These are phyloP conservation scores for Crypturellus undulatus DNA, from an alignment of 2,113 vertebrate species.

Conservation along the genomic window DNA sequence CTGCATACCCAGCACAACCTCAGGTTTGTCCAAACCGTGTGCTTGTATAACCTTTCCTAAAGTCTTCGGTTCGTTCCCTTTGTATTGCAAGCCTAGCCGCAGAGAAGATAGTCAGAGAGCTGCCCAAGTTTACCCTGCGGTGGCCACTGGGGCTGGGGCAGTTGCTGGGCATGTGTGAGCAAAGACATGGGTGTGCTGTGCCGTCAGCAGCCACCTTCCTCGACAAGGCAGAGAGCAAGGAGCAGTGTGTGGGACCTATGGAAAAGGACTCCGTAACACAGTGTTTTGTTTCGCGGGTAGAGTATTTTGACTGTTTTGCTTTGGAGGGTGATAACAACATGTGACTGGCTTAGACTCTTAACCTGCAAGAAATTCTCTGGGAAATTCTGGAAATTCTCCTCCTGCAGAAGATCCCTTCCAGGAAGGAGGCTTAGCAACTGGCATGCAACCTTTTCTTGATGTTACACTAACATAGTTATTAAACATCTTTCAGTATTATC, in stretches of 20 bases:
- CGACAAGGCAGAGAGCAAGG: neutral
- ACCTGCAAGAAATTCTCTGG: neutral
- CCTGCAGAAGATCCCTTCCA: neutral
- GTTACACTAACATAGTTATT: neutral
- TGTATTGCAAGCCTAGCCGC: neutral
- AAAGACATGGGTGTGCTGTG: neutral
- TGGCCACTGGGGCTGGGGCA: neutral
- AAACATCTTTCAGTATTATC: neutral
- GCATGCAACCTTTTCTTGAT: neutral
- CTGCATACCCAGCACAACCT: neutral
- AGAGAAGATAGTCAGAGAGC: neutral
- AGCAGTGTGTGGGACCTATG: neutral
- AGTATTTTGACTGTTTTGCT: neutral
- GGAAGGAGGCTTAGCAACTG: neutral
- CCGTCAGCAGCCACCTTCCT: neutral
- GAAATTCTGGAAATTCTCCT: neutral
- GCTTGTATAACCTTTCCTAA: neutral
- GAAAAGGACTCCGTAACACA: neutral
- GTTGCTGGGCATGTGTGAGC: neutral
- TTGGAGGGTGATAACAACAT: neutral
- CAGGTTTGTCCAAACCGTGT: neutral
- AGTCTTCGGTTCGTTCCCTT: neutral
- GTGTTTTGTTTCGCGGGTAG: neutral
- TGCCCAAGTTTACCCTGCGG: rapidly evolving
- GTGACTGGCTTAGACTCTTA: neutral